phyloP scores from a whole-genome alignment of 1,140 invertebrate species.

The Bombyx mandarina region DNA sequence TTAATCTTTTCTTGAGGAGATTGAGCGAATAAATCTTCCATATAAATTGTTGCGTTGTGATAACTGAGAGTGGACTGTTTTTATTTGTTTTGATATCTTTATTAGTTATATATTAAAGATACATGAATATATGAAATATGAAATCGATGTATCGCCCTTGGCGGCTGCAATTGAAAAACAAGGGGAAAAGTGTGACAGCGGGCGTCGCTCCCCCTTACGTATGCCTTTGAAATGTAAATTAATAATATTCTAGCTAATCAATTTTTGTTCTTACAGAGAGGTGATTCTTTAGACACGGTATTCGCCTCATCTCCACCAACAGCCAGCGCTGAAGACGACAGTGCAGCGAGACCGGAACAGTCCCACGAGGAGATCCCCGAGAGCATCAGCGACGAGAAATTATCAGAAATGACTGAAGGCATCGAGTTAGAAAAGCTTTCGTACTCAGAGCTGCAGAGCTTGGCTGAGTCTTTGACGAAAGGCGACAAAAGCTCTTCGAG shows the following conservation, averaged over 20 bases:
- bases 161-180: too few species aligned
- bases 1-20: too few species aligned
- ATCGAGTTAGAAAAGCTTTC: constrained; percentile 51
- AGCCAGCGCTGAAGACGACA: constrained; percentile 28
- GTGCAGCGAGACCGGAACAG: constrained; percentile 12
- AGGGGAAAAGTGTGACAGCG: too few species aligned
- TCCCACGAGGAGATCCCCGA: constrained; percentile 21
- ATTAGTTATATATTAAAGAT: too few species aligned
- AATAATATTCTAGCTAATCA: background rate
- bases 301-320: constrained; percentile 72
- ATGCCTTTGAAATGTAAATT: background rate
- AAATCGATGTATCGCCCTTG: too few species aligned
- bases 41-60: too few species aligned
- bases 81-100: too few species aligned
- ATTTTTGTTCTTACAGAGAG: constrained; percentile 55
- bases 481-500: constrained; percentile 37
- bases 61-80: too few species aligned
- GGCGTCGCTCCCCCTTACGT: too few species aligned
- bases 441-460: constrained; percentile 52
- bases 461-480: constrained; percentile 50
- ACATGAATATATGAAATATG: too few species aligned
- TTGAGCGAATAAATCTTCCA: too few species aligned
- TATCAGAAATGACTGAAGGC: constrained; percentile 50
- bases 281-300: constrained; percentile 73
- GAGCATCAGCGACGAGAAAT: constrained; percentile 47